Base-by-base conservation (phyloP, 2,797 vertebrate genomes). In the Clangula hyemalis region DNA sequence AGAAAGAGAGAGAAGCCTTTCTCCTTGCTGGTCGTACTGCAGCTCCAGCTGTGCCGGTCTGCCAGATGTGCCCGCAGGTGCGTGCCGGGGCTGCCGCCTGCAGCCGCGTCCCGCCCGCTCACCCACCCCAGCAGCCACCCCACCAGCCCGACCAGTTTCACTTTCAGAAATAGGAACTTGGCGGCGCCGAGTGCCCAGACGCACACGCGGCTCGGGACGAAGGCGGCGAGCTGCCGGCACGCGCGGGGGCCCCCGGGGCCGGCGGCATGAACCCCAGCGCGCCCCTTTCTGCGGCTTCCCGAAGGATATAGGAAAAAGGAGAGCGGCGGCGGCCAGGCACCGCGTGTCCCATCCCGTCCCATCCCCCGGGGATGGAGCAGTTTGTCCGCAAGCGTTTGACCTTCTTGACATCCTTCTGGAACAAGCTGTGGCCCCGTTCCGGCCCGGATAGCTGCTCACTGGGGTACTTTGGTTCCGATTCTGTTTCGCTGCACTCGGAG, bases 361-460 rank as follows among this genome's bases (percentile, higher is more conserved):
- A 2, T 1, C 34, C 24, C 1, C 51, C 18, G 0, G 39, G 16
- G 13, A 99, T 99, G 99, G 99, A 99, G 98, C 96, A 95, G 64
- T 99, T 99, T 94, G 98, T 99, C 54, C 98, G 99, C 94, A 96
- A 97, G 84, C 98, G 98, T 53, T 90, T 99, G 97, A 97, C 98
- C 45, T 99, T 98, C 88, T 76, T 98, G 13, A 95, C 75, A 16
- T 97, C 96, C 45, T 97, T 99, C 75, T 99, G 99, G 99, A 98
- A 99, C 97, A 98, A 98, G 93, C 97, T 99, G 32, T 98, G 99
- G 98, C 98, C 98, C 6, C 98, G 97, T 4, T 36, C 97, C 2
- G 60, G 87, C 25, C 62, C 69, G 0, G 89, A 94, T 53, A 92
- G 89, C 71, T 79, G 84, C 85, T 80, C 87, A 8, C 69, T 92